Conservation (phyloP, 1,140 invertebrate species). For the Bombus confusus region DNA sequence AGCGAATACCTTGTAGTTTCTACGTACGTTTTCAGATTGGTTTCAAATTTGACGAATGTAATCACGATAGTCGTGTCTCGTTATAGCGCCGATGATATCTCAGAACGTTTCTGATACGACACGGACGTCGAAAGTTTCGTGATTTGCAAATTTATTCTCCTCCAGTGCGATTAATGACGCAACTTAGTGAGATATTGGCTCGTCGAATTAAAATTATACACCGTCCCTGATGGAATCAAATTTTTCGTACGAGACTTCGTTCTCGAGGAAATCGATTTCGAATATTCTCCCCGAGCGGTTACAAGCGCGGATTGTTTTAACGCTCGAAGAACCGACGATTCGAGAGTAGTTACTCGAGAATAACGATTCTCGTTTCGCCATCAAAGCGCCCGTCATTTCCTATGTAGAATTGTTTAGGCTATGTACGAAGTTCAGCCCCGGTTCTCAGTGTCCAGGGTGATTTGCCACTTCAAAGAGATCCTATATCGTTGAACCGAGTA, state of each 20-base stretch:
- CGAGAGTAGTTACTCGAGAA: not conserved
- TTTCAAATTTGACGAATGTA: too few species aligned
- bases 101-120: too few species aligned
- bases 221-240: too few species aligned
- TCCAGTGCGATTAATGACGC: not conserved
- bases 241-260: not conserved
- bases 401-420: not conserved
- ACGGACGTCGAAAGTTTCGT: too few species aligned
- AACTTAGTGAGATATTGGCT: not conserved
- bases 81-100: too few species aligned
- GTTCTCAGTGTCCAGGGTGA: not conserved
- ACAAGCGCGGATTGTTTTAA: not conserved
- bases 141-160: not conserved
- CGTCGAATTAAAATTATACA: not conserved
- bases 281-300: not conserved
- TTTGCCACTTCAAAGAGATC: conserved; percentile 2
- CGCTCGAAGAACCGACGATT: not conserved
- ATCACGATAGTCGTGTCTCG: too few species aligned
- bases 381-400: not conserved
- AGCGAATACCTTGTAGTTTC: too few species aligned
- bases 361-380: not conserved
- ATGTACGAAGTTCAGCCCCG: not conserved
- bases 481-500: not conserved
- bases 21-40: too few species aligned
- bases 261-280: not conserved